Percentiles rank a stretch among this genome's conserved stretches.
These are phyloP conservation scores for Myripristis jacobus DNA, from an alignment of 2,797 vertebrate species.

Conservation along the genomic window DNA sequence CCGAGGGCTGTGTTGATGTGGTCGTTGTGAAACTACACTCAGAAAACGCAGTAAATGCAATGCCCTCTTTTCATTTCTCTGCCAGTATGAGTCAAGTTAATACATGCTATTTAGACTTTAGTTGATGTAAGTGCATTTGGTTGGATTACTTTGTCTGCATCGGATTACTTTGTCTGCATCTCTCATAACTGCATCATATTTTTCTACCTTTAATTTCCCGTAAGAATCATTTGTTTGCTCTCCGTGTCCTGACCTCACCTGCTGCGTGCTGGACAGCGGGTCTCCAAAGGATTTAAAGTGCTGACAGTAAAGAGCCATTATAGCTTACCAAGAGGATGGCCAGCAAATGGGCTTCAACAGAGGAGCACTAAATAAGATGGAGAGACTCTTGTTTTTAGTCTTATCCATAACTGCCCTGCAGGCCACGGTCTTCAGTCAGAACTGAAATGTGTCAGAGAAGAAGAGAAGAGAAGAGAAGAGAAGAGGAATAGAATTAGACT, in stretches of 20 bases:
- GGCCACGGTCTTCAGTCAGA: conserved; percentile 29
- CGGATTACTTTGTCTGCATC: background rate
- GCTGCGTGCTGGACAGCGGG: conserved; percentile 15
- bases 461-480: background rate
- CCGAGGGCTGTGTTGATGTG: background rate
- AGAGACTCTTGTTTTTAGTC: conserved; percentile 74
- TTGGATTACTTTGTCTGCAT: background rate
- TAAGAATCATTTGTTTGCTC: conserved; percentile 33
- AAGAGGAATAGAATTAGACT: too few species aligned
- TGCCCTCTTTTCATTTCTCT: too few species aligned
- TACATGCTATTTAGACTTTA: background rate
- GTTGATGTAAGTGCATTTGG: background rate
- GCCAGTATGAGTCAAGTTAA: too few species aligned
- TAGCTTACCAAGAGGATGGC: conserved; percentile 52
- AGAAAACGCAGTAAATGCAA: background rate
- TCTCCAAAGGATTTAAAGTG: conserved; percentile 63
- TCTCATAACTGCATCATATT: conserved; percentile 37
- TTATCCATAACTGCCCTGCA: conserved; percentile 48
- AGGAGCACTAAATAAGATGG: conserved; percentile 82
- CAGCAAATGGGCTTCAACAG: conserved; percentile 64
- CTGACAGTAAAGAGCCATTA: conserved; percentile 65
- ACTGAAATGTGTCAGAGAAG: conserved; percentile 38
- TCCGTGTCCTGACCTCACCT: conserved; percentile 24
- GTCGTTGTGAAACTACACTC: background rate
- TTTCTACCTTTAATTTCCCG: conserved; percentile 46